A percentile compares a stretch with the other conserved stretches of the same genome.
Evolutionary conservation across 2,797 vertebrate species (phyloP).

Genomic region (Lagothrix lagotricha): DNA sequence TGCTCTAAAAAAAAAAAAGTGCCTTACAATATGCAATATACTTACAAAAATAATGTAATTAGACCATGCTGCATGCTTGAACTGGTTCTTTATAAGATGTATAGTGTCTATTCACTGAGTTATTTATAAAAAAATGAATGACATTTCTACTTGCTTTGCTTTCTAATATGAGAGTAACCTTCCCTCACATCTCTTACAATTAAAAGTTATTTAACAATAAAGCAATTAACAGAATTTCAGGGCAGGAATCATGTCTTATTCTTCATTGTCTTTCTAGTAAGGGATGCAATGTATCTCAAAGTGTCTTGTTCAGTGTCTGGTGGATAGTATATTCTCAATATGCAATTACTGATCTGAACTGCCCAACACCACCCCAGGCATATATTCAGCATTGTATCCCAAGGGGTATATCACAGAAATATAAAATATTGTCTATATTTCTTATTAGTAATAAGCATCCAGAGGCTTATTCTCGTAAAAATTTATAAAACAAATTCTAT

Average conservation of each 20-base stretch:
- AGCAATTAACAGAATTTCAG: neutral
- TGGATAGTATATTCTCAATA: neutral
- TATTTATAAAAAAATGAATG: conserved; percentile 1
- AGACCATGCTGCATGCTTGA: neutral
- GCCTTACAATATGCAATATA: neutral
- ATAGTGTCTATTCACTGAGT: neutral
- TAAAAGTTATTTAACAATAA: conserved; percentile 29
- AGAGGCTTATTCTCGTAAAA: neutral
- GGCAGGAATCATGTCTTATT: neutral
- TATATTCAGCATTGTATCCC: neutral
- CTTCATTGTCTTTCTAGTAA: neutral
- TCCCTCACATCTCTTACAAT: neutral
- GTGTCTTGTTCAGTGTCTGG: neutral
- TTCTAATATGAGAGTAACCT: neutral
- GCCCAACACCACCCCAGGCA: neutral
- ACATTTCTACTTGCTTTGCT: neutral
- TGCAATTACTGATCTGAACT: neutral
- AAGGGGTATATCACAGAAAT: neutral
- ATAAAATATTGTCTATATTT: neutral
- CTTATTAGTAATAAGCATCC: neutral
- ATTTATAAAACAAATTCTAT: neutral
- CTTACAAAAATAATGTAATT: neutral
- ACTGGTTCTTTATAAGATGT: neutral
- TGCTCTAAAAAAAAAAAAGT: neutral
- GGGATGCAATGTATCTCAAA: neutral